These are phyloP conservation scores for Anguilla rostrata DNA, from an alignment of 2,113 vertebrate genomes.

Conservation along the genomic window DNA sequence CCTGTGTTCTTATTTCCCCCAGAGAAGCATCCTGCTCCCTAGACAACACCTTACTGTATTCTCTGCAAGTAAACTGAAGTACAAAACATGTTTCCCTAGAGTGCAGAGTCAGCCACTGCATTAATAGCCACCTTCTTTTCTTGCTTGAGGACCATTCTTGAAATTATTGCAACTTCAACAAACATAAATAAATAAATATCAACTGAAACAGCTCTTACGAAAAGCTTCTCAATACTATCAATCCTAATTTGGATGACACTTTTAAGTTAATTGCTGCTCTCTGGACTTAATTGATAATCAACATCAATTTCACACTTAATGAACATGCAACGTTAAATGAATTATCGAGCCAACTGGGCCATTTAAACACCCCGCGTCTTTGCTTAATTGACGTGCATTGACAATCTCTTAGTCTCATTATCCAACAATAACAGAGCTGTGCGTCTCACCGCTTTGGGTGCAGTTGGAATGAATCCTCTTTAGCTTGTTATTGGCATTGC, in stretches of 20 bases:
- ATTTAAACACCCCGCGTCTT: constrained; percentile 21
- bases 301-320: constrained; percentile 43
- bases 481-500: constrained; percentile 28
- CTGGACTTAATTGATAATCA: constrained; percentile 33
- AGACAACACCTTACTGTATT: not conserved
- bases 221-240: not conserved
- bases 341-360: constrained; percentile 31
- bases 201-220: constrained; percentile 1
- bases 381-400: constrained; percentile 16
- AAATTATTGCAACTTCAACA: not conserved
- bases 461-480: constrained; percentile 26
- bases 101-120: not conserved
- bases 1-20: not conserved
- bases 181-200: not conserved
- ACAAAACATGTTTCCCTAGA: constrained; percentile 1
- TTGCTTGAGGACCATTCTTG: not conserved
- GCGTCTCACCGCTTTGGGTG: constrained; percentile 7
- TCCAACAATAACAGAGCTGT: constrained; percentile 33
- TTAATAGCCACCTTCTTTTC: constrained; percentile 12
- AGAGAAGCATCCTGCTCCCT: not conserved
- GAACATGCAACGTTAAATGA: constrained; percentile 26
- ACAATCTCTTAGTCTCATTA: constrained; percentile 24
- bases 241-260: constrained; percentile 2
- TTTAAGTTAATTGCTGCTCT: constrained; percentile 18
- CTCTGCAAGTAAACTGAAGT: not conserved